Evolutionary conservation across 2,113 vertebrate species (phyloP).

Genomic region (Proteles cristata): DNA sequence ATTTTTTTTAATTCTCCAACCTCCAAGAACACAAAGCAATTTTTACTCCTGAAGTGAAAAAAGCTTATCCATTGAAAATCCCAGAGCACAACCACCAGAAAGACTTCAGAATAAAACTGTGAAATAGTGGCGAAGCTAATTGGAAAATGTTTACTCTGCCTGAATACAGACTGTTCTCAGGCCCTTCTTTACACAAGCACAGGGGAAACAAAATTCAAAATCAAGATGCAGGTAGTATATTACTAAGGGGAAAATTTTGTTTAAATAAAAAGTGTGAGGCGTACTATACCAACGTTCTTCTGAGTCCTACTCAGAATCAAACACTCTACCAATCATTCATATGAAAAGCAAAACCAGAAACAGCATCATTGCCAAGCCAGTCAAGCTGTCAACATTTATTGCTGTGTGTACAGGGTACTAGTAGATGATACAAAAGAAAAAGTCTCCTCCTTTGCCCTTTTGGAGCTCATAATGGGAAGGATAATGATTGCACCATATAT

Average conservation of each 20-base stretch:
- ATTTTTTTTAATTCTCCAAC: constrained; percentile 48
- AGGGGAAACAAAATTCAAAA: neutral
- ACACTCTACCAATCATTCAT: neutral
- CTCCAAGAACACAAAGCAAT: constrained; percentile 34
- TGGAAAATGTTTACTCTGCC: neutral
- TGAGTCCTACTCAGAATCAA: neutral
- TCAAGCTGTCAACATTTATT: neutral
- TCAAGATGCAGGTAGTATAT: neutral
- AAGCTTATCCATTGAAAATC: constrained; percentile 2
- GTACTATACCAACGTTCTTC: neutral
- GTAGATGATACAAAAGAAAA: constrained; percentile 9
- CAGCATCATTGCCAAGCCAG: neutral
- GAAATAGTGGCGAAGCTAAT: neutral
- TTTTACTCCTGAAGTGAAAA: constrained; percentile 50
- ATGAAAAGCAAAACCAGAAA: neutral
- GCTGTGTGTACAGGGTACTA: neutral
- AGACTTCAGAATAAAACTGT: neutral
- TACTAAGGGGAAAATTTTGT: neutral
- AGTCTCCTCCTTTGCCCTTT: neutral
- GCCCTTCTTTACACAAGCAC: neutral
- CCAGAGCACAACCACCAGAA: neutral
- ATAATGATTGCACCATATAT: neutral
- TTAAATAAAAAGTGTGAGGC: constrained; percentile 16
- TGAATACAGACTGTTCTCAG: neutral
- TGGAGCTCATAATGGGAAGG: neutral